Evolutionary conservation across 2,797 vertebrate genomes (phyloP).

Genomic region (Scyliorhinus canicula): DNA sequence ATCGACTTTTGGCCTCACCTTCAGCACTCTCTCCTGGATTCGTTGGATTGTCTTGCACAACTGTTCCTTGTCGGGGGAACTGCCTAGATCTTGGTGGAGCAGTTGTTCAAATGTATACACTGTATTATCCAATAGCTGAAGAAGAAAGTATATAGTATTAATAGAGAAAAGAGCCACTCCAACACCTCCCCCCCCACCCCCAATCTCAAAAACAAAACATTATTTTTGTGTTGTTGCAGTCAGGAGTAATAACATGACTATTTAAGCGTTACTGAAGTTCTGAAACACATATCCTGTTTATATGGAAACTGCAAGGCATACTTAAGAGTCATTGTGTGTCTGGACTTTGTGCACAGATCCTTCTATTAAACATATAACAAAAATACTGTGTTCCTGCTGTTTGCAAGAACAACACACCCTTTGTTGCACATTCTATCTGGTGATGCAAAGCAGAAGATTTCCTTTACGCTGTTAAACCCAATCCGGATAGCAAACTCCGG

Average conservation of each 20-base stretch:
- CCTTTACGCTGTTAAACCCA: background rate
- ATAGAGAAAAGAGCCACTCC: background rate
- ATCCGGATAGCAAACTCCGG: background rate
- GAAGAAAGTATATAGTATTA: background rate
- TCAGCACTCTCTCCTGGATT: conserved; percentile 87
- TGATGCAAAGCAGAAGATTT: background rate
- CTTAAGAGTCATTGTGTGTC: background rate
- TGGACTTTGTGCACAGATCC: too few species aligned
- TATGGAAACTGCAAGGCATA: background rate
- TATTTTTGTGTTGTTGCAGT: background rate
- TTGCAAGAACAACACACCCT: background rate
- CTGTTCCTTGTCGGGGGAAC: conserved; percentile 65
- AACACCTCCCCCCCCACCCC: background rate
- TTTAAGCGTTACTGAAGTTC: background rate
- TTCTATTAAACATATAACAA: background rate
- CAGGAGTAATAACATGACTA: background rate
- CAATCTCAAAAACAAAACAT: too few species aligned
- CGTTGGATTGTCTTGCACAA: conserved; percentile 80
- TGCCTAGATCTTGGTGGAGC: conserved; percentile 76
- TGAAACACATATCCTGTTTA: background rate
- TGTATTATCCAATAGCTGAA: conserved; percentile 87
- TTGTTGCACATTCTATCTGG: background rate
- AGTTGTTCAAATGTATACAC: conserved; percentile 92
- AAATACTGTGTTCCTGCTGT: background rate
- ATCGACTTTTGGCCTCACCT: conserved; percentile 61